Evolutionary conservation across 2,113 vertebrate genomes (phyloP).

Genomic region (Austrofundulus limnaeus): DNA sequence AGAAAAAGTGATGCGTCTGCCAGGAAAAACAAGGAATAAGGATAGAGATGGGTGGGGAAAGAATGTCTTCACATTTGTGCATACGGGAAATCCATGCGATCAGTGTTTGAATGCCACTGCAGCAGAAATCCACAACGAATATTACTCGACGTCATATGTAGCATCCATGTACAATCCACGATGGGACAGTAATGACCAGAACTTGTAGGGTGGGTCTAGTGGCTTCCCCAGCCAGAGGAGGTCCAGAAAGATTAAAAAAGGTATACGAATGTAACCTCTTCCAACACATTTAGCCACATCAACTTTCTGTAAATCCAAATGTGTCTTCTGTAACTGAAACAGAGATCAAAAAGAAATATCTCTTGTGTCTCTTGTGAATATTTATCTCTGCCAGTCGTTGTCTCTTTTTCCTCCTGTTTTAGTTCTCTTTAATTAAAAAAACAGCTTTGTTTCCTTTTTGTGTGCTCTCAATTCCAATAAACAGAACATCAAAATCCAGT

Average conservation of each 20-base stretch:
- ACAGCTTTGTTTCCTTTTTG: constrained; percentile 33
- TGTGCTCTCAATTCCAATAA: constrained; percentile 34
- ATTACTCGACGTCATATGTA: constrained; percentile 15
- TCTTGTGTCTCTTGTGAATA: constrained; percentile 19
- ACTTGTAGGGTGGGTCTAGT: constrained; percentile 63
- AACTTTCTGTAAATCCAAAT: constrained; percentile 42
- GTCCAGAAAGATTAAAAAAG: constrained; percentile 13
- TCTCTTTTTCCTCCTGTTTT: constrained; percentile 1
- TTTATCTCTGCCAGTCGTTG: constrained; percentile 8
- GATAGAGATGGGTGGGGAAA: constrained; percentile 30
- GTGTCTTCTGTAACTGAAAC: constrained; percentile 30
- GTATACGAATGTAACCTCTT: constrained; percentile 25
- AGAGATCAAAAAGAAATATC: constrained; percentile 10
- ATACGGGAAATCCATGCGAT: constrained; percentile 40
- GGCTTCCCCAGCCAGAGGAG: constrained; percentile 38
- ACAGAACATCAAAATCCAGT: constrained; percentile 48
- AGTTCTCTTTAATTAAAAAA: constrained; percentile 7
- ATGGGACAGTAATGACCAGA: constrained; percentile 30
- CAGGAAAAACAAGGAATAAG: constrained; percentile 16
- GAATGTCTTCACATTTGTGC: constrained; percentile 50
- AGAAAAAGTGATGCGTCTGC: constrained; percentile 28
- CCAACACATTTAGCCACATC: constrained; percentile 50
- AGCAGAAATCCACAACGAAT: constrained; percentile 38
- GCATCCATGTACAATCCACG: constrained; percentile 26
- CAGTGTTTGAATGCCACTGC: constrained; percentile 44